phyloP scores from a whole-genome alignment of 2,888 invertebrate genomes.

The Orthonevra nobilis region DNA sequence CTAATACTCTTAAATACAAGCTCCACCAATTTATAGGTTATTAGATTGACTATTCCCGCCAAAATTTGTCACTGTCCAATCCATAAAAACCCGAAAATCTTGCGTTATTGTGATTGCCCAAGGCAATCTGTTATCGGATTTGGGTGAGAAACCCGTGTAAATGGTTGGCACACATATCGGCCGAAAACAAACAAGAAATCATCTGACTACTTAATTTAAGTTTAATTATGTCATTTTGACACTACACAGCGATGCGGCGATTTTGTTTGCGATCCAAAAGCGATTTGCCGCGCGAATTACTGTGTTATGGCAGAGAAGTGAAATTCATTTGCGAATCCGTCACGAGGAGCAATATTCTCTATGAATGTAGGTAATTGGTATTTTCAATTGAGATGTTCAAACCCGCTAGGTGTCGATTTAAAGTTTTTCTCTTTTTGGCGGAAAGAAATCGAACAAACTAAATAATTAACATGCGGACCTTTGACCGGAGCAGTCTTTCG shows the following conservation, averaged over 20 bases:
- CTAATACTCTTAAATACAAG: neutral
- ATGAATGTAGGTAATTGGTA: constrained; percentile 35
- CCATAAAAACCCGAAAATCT: neutral
- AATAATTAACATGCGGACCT: constrained; percentile 11
- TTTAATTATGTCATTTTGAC: constrained; percentile 39
- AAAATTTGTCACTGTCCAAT: neutral
- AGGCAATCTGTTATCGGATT: constrained; percentile 6
- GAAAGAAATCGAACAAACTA: constrained; percentile 1
- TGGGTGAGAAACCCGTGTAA: neutral
- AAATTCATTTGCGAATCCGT: constrained; percentile 13
- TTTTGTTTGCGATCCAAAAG: constrained; percentile 7
- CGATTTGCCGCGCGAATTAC: neutral
- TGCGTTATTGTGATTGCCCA: constrained; percentile 5
- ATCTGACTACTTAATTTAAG: neutral
- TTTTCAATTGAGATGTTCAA: neutral
- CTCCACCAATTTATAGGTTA: too few species aligned
- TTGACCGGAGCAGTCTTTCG: neutral
- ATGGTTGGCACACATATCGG: constrained; percentile 19
- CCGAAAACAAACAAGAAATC: constrained; percentile 12
- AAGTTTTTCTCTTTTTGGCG: neutral
- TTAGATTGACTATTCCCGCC: constrained; percentile 3
- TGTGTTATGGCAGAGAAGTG: constrained; percentile 4
- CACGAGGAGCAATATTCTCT: neutral
- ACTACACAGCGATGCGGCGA: neutral
- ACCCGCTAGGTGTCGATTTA: neutral